A percentile compares a stretch with the other conserved stretches of the same genome.
Conservation (phyloP, 2,797 vertebrate genomes). For the Silurus aristotelis region DNA sequence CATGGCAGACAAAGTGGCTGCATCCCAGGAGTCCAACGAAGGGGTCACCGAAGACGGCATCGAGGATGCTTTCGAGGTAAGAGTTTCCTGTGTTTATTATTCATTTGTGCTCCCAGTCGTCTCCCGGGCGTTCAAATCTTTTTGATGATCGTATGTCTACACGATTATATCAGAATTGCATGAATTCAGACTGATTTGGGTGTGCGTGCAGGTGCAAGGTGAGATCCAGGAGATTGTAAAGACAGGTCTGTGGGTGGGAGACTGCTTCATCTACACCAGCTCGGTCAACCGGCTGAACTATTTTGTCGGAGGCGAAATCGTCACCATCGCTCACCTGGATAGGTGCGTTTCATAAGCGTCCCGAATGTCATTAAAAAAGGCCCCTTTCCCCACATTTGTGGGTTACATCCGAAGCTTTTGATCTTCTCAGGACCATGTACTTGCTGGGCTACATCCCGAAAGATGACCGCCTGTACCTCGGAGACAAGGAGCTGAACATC, state of each 20-base stretch:
- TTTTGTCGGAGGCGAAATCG: slow-evolving; percentile 97
- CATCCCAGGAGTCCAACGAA: slow-evolving; percentile 95
- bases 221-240: slow-evolving; percentile 99
- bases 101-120: background rate
- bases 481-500: slow-evolving; percentile 98
- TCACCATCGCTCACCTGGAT: slow-evolving; percentile 97
- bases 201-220: slow-evolving; percentile 84
- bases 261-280: slow-evolving; percentile 99
- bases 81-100: background rate
- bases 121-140: background rate
- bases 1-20: slow-evolving; percentile 90
- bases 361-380: too few relatives aligned
- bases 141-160: background rate
- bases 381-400: too few relatives aligned
- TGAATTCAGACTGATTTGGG: background rate
- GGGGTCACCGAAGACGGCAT: slow-evolving; percentile 97
- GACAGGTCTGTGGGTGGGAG: slow-evolving; percentile 97
- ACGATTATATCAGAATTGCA: background rate
- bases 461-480: slow-evolving; percentile 95
- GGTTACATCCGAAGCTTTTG: background rate
- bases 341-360: slow-evolving; percentile 72
- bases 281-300: slow-evolving; percentile 99
- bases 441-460: slow-evolving; percentile 98
- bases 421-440: slow-evolving; percentile 90
- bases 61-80: slow-evolving; percentile 97